phyloP scores from a whole-genome alignment of 2,113 vertebrate genomes.

The Hippocampus comes region DNA sequence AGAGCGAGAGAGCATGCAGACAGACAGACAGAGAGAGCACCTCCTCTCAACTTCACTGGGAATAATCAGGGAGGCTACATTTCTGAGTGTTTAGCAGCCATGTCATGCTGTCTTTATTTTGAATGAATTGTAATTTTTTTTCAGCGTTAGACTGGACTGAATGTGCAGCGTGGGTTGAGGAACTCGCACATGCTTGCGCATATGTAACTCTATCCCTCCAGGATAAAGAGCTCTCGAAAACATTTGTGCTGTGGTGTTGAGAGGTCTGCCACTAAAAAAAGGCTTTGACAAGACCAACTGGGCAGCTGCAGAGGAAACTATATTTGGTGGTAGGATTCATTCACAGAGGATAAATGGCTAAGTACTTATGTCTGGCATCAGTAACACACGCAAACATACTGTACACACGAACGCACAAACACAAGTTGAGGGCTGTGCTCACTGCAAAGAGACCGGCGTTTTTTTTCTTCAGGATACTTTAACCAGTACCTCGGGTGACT shows the following conservation, averaged over 20 bases:
- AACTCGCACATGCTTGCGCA: neutral
- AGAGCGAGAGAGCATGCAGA: neutral
- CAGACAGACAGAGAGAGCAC: neutral
- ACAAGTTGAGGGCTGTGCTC: too few species aligned
- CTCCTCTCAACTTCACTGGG: neutral
- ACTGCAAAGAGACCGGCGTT: neutral
- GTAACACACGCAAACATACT: neutral
- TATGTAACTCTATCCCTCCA: slow-evolving; percentile 5
- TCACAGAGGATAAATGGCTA: slow-evolving; percentile 5
- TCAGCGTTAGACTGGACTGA: neutral
- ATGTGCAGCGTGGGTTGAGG: neutral
- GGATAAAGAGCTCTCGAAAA: slow-evolving; percentile 13
- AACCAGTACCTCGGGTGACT: neutral
- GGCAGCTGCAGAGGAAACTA: slow-evolving; percentile 12
- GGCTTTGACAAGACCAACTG: slow-evolving; percentile 6
- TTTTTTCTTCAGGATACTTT: neutral
- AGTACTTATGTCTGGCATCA: neutral
- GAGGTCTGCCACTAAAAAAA: slow-evolving; percentile 13
- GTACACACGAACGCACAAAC: too few species aligned
- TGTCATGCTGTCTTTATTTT: neutral
- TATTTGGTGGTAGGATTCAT: slow-evolving; percentile 9
- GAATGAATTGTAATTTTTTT: too few species aligned
- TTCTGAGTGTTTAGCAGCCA: neutral
- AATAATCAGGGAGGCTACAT: neutral
- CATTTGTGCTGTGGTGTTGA: slow-evolving; percentile 9